Conservation (phyloP, 2,113 vertebrate species). For the Phaethornis superciliosus region DNA sequence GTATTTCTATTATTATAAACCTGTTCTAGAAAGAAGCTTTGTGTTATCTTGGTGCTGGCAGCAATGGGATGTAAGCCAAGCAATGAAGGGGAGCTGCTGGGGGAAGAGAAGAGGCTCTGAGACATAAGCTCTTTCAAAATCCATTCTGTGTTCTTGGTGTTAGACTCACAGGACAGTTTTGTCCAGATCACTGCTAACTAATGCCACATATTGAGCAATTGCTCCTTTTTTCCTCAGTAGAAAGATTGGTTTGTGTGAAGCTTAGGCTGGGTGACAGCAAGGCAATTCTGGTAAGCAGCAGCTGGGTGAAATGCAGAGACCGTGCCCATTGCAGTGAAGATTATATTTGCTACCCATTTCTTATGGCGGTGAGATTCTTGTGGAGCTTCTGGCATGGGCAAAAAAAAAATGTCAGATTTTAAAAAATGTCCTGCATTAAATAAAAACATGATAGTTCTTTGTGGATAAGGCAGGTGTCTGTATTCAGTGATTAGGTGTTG, state of each 20-base stretch:
- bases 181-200: not conserved
- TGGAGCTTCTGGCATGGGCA: not conserved
- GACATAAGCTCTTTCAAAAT: not conserved
- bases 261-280: not conserved
- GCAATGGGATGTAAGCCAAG: not conserved
- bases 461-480: too few relatives aligned
- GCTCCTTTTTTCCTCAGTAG: not conserved
- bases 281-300: not conserved
- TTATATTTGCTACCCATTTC: not conserved
- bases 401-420: not conserved
- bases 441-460: not conserved
- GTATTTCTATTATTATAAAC: not conserved
- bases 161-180: not conserved
- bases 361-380: not conserved
- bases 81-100: not conserved
- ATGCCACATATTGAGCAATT: not conserved
- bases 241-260: not conserved
- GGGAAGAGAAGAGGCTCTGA: not conserved
- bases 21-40: not conserved
- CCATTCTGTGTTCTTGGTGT: not conserved
- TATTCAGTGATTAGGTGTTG: not conserved
- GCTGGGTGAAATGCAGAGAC: not conserved
- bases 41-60: not conserved
- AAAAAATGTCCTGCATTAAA: not conserved
- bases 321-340: not conserved